phyloP scores from a whole-genome alignment of 1,140 invertebrate species.

The Drosophila burlai region DNA sequence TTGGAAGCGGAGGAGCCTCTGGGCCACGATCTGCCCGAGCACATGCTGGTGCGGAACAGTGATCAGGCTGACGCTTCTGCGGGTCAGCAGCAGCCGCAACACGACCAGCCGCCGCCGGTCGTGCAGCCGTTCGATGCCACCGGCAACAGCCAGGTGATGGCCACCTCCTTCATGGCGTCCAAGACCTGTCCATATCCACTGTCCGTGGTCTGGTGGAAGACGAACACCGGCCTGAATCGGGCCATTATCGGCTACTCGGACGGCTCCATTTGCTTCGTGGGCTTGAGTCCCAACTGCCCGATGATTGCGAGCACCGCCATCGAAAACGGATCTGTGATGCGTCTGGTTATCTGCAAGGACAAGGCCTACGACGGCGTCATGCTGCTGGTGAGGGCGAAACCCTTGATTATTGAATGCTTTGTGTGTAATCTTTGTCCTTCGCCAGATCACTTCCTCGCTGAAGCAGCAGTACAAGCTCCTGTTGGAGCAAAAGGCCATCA shows the following conservation, averaged over 20 bases:
- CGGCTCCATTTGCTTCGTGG: conserved; percentile 90
- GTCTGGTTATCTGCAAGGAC: conserved; percentile 89
- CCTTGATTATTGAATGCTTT: no score
- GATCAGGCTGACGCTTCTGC: conserved; percentile 3
- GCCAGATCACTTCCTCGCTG: conserved; percentile 89
- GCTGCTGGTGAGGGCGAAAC: conserved; percentile 87
- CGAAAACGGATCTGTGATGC: conserved; percentile 86
- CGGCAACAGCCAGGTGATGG: conserved; percentile 85
- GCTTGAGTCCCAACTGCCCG: conserved; percentile 88
- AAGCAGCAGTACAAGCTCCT: conserved; percentile 88
- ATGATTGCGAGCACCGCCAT: conserved; percentile 89
- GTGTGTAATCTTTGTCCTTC: background rate
- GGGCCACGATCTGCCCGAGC: conserved; percentile 69
- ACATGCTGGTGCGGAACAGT: conserved; percentile 62
- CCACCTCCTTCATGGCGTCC: conserved; percentile 85
- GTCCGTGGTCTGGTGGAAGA: conserved; percentile 90
- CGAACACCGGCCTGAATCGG: conserved; percentile 86
- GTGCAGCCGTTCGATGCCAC: conserved; percentile 86
- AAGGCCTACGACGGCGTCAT: conserved; percentile 89
- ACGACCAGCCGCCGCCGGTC: conserved; percentile 19
- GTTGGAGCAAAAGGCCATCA: conserved; percentile 88
- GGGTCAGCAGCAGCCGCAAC: conserved; percentile 6
- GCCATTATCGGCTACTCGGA: conserved; percentile 90
- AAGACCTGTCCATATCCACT: conserved; percentile 86
- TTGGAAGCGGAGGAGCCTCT: conserved; percentile 57